Conservation (phyloP, 2,113 vertebrate species). For the Albula glossodonta region DNA sequence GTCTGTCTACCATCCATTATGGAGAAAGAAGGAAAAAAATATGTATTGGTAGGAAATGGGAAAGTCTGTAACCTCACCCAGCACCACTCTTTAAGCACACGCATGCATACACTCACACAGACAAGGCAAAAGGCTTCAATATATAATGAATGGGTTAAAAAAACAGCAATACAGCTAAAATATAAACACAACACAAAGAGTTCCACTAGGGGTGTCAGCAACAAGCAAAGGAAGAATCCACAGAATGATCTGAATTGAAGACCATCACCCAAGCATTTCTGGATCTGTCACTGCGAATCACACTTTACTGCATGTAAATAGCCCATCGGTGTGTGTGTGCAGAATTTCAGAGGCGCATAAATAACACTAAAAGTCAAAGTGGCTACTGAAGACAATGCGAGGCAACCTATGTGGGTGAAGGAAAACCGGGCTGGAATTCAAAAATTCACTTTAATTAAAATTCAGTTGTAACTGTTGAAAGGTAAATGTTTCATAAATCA, state of each 20-base stretch:
- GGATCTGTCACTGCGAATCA: background rate
- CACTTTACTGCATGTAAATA: background rate
- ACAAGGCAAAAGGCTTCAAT: background rate
- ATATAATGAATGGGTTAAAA: background rate
- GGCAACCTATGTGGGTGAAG: background rate
- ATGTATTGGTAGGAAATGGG: background rate
- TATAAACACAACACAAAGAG: background rate
- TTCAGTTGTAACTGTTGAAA: background rate
- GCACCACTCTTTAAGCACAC: background rate
- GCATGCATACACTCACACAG: background rate
- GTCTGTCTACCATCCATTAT: background rate
- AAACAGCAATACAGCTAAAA: background rate
- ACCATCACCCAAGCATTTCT: background rate
- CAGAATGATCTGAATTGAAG: background rate
- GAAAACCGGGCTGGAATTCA: background rate
- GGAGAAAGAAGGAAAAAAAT: background rate
- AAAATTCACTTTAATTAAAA: background rate
- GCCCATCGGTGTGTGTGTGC: background rate
- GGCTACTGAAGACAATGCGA: background rate
- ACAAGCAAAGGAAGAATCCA: background rate
- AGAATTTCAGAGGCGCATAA: background rate
- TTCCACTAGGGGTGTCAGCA: background rate
- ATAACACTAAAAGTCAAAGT: background rate
- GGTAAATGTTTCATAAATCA: background rate
- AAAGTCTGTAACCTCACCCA: background rate